These are phyloP conservation scores for Eulemur rubriventer DNA, from an alignment of 2,797 vertebrate genomes.

Conservation along the genomic window DNA sequence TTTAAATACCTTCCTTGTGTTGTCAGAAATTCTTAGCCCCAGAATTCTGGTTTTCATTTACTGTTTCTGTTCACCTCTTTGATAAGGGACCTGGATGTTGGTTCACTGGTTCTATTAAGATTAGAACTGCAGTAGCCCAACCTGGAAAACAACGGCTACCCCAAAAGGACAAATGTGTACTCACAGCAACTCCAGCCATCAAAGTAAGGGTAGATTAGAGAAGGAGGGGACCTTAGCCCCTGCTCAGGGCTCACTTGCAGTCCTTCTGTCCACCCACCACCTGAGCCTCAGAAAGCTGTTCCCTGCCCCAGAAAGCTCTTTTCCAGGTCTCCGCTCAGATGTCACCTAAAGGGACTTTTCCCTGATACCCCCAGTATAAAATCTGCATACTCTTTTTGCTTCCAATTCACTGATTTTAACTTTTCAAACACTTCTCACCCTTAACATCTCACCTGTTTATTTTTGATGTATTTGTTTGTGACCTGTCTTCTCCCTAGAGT, in stretches of 20 bases:
- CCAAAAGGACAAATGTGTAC: background rate
- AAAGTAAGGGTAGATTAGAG: background rate
- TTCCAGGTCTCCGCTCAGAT: background rate
- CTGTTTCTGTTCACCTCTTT: background rate
- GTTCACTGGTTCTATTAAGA: conserved; percentile 57
- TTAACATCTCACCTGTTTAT: background rate
- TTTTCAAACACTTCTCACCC: background rate
- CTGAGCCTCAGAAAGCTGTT: background rate
- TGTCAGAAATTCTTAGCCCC: background rate
- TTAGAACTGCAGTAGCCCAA: conserved; percentile 6
- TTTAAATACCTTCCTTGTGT: background rate
- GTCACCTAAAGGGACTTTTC: background rate
- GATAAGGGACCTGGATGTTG: background rate
- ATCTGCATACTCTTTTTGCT: background rate
- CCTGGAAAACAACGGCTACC: background rate
- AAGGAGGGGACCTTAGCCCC: background rate
- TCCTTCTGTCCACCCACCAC: background rate
- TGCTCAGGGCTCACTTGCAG: background rate
- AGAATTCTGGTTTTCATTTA: conserved; percentile 34
- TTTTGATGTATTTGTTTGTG: background rate
- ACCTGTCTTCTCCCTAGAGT: background rate
- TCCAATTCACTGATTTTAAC: background rate
- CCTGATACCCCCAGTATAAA: background rate
- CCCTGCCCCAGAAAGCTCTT: background rate
- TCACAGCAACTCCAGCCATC: background rate